Percentiles rank a stretch among this genome's conserved stretches.
Evolutionary conservation across 1,140 invertebrate genomes (phyloP).

Genomic region (Scaptomyza hsui): DNA sequence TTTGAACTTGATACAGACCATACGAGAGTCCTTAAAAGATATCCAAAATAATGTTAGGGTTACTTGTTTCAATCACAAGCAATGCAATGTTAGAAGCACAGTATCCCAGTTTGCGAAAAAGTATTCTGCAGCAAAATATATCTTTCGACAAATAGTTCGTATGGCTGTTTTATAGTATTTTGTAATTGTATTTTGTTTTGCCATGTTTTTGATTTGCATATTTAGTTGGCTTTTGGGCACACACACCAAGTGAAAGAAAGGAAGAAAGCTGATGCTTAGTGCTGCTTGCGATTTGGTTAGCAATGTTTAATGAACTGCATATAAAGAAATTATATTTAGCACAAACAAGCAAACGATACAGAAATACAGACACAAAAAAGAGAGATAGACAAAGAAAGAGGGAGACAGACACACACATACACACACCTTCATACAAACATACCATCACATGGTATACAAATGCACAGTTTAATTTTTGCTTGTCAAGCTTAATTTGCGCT

Average conservation of each 20-base stretch:
- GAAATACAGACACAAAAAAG: slow-evolving; percentile 14
- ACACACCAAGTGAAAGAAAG: not conserved
- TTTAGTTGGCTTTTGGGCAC: slow-evolving; percentile 31
- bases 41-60: too few relatives aligned
- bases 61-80: too few relatives aligned
- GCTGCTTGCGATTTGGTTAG: slow-evolving; percentile 62
- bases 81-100: too few relatives aligned
- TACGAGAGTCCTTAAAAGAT: too few relatives aligned
- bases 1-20: too few relatives aligned
- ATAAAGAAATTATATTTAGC: slow-evolving; percentile 79
- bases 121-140: too few relatives aligned
- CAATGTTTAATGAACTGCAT: slow-evolving; percentile 77
- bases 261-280: slow-evolving; percentile 30
- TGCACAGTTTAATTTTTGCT: slow-evolving; percentile 80
- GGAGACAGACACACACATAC: slow-evolving; percentile 36
- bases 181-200: slow-evolving; percentile 4
- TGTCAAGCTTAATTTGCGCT: slow-evolving; percentile 82
- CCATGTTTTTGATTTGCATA: slow-evolving; percentile 44
- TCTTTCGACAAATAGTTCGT: too few relatives aligned
- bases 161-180: not conserved
- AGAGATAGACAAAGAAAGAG: not conserved
- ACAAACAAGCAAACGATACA: slow-evolving; percentile 49
- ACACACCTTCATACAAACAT: slow-evolving; percentile 5
- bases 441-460: slow-evolving; percentile 31
- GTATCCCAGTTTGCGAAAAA: too few relatives aligned